Base-by-base conservation (phyloP, 2,888 invertebrate species). In the Diplazon laetatorius region DNA sequence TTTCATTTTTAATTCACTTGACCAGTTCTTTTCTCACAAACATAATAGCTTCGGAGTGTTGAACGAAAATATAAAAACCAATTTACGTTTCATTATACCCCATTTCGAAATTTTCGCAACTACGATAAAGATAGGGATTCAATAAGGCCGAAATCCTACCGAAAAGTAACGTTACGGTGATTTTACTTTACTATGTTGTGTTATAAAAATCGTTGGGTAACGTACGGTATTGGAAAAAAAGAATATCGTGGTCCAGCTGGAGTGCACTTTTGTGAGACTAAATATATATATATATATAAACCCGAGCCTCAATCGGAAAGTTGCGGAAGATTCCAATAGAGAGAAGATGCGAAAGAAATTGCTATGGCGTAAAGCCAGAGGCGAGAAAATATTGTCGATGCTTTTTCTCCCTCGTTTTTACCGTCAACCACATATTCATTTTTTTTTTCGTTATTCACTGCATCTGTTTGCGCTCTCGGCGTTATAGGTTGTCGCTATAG, bases 351-450 rank as follows among this genome's bases (percentile, higher is more conserved):
- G 48, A 65, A 44, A 65, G 65, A 44, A 57, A 65, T 70, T 22
- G 65, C 50, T 39, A 37, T 74, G 73, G 73, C 69, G 78, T 46
- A 46, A 60, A 78, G 66, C 76, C 68, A 60, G 65, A 65, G 52
- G 66, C 63, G 65, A 78, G 69, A 70, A 78, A 73, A 73, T 78
- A 73, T 69, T 65, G 73, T 42, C 57, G 55, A 57, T 37, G 66
- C 62, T 73, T 63, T 69, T 77, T 72, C 57, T 65, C 55, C n/a
- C 68, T 25, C 52, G 16, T 14, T 60, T 20, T 18, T 74, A 37
- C 69, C 39, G 39, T 50, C 52, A 10, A 30, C 20, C 57, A 12
- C 16, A 16, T 68, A 57, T 62, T 57, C 46, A 12, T 42, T 37
- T 50, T 44, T 5, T 44, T 59, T 60, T 48, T 18, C 52, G 16